phyloP scores from a whole-genome alignment of 2,888 invertebrate species.

The Falcaria lacertinaria region DNA sequence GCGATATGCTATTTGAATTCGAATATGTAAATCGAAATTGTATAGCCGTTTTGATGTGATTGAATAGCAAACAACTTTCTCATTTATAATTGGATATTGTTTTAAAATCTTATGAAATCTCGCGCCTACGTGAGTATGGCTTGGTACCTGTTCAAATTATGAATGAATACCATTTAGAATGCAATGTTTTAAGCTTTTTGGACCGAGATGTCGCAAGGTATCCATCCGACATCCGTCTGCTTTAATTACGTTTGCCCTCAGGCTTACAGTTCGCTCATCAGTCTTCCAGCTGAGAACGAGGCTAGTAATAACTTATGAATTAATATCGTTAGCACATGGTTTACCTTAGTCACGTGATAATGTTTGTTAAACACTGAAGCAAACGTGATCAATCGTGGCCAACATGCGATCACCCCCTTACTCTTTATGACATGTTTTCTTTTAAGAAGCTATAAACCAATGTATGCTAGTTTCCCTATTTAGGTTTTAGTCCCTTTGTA shows the following conservation, averaged over 20 bases:
- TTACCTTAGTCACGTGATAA: neutral
- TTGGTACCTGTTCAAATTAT: neutral
- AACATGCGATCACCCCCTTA: constrained; percentile 25
- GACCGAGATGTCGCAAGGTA: neutral
- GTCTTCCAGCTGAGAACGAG: neutral
- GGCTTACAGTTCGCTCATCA: neutral
- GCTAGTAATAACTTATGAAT: neutral
- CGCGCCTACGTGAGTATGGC: neutral
- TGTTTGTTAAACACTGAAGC: constrained; percentile 3
- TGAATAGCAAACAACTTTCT: no score
- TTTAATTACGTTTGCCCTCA: neutral
- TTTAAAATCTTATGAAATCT: neutral
- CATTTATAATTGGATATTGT: no score
- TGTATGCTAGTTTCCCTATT: constrained; percentile 26
- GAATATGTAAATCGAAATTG: no score
- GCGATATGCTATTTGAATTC: no score
- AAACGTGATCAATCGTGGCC: constrained; percentile 1
- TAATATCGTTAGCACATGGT: neutral
- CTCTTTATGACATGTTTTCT: constrained; percentile 41
- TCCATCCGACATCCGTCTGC: neutral
- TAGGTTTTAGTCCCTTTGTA: constrained; percentile 10
- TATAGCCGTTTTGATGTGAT: no score
- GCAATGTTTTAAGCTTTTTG: neutral
- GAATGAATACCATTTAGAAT: neutral
- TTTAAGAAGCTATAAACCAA: constrained; percentile 28